phyloP scores from a whole-genome alignment of 2,888 invertebrate species.

The Lamellibrachia satsuma region DNA sequence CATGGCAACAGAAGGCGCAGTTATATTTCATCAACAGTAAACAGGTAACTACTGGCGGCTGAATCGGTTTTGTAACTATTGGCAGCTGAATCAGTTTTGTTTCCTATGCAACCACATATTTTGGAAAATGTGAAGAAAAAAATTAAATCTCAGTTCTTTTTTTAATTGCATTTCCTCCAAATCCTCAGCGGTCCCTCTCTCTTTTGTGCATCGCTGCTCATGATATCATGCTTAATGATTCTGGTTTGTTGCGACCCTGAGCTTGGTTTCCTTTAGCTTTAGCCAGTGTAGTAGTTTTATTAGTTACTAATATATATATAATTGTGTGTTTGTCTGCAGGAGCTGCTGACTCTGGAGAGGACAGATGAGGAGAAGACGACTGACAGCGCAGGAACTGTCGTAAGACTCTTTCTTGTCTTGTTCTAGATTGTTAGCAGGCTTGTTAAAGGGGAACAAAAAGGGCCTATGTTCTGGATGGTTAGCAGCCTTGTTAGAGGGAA shows the following conservation, averaged over 20 bases:
- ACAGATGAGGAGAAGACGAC: constrained; percentile 28
- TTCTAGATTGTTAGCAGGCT: too few relatives aligned
- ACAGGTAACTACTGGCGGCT: constrained; percentile 30
- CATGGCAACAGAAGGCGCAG: constrained; percentile 53
- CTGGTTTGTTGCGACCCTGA: too few relatives aligned
- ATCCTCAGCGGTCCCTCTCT: too few relatives aligned
- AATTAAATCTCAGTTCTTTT: too few relatives aligned
- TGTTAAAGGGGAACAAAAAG: too few relatives aligned
- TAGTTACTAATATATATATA: background rate
- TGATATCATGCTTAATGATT: too few relatives aligned
- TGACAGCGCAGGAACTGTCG: background rate
- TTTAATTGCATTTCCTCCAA: too few relatives aligned
- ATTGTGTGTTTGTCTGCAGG: constrained; percentile 34
- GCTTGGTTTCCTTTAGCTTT: too few relatives aligned
- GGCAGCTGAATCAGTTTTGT: background rate
- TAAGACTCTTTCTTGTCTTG: background rate
- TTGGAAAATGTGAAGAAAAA: background rate
- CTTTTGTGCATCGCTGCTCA: too few relatives aligned
- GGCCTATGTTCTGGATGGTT: too few relatives aligned
- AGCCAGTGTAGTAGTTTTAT: background rate
- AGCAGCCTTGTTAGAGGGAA: too few relatives aligned
- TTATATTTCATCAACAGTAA: constrained; percentile 53
- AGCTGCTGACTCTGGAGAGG: constrained; percentile 46
- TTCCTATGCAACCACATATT: background rate
- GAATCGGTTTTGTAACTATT: background rate